Percentiles rank a stretch among this genome's conserved stretches.
These are phyloP conservation scores for Microvelia longipes DNA, from an alignment of 1,140 invertebrate genomes.

Conservation along the genomic window DNA sequence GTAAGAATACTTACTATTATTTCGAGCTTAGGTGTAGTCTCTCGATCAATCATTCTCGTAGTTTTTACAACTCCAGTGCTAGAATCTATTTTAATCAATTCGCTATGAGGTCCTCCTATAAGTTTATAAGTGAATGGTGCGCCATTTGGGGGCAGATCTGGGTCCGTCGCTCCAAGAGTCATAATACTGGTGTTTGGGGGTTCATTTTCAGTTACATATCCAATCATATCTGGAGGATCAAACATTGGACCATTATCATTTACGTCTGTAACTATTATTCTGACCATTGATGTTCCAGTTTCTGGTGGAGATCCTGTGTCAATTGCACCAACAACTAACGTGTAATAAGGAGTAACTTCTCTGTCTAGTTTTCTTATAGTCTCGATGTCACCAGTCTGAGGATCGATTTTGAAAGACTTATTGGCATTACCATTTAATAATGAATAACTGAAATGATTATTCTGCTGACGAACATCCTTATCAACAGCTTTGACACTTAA, in stretches of 20 bases:
- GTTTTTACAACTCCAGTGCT: slow-evolving; percentile 66
- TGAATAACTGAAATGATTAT: slow-evolving; percentile 82
- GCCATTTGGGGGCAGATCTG: slow-evolving; percentile 79
- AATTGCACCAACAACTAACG: slow-evolving; percentile 72
- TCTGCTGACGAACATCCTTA: slow-evolving; percentile 77
- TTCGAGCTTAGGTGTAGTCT: slow-evolving; percentile 54
- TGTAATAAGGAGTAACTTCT: slow-evolving; percentile 59
- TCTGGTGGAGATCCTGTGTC: slow-evolving; percentile 75
- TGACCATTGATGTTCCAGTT: slow-evolving; percentile 69
- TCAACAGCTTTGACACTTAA: slow-evolving; percentile 70
- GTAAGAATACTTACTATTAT: slow-evolving; percentile 35
- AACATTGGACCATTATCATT: slow-evolving; percentile 89
- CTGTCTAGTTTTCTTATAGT: slow-evolving; percentile 61
- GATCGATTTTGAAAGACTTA: slow-evolving; percentile 77
- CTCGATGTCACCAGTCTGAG: slow-evolving; percentile 64
- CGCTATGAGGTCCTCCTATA: slow-evolving; percentile 58
- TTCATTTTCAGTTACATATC: slow-evolving; percentile 75
- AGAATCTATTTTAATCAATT: slow-evolving; percentile 58
- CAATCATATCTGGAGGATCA: slow-evolving; percentile 47
- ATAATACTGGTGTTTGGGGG: slow-evolving; percentile 68
- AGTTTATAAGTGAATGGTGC: slow-evolving; percentile 73
- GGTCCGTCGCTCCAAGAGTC: slow-evolving; percentile 68
- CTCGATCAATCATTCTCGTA: slow-evolving; percentile 62
- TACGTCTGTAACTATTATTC: slow-evolving; percentile 61
- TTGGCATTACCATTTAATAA: slow-evolving; percentile 71